phyloP scores from a whole-genome alignment of 92 coral and sea anemone genomes.

The Paragorgia papillata region DNA sequence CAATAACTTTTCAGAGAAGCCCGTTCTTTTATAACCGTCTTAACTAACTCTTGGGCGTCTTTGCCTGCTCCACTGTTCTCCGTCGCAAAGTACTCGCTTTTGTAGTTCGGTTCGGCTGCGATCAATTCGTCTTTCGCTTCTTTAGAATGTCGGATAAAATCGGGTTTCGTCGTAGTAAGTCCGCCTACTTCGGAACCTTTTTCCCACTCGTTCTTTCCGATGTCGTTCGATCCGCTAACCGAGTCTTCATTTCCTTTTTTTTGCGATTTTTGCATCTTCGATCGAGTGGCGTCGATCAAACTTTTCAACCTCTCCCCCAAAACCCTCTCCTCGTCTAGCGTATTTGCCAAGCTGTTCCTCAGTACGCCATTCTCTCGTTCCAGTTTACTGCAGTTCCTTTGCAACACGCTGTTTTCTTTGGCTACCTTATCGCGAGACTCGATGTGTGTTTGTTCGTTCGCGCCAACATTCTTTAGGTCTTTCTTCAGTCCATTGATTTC shows the following conservation, averaged over 20 bases:
- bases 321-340: slow-evolving; percentile 21
- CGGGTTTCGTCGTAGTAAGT: slow-evolving; percentile 34
- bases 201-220: not conserved
- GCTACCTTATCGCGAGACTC: slow-evolving; percentile 18
- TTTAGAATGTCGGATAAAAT: slow-evolving; percentile 36
- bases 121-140: slow-evolving; percentile 32
- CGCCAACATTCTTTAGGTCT: not conserved
- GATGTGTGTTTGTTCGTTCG: not conserved
- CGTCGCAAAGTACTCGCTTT: slow-evolving; percentile 10
- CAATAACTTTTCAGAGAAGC: slow-evolving; percentile 3
- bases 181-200: not conserved
- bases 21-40: slow-evolving; percentile 1
- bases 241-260: not conserved
- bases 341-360: slow-evolving; percentile 45
- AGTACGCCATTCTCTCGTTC: slow-evolving; percentile 68
- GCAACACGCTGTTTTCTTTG: slow-evolving; percentile 6
- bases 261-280: not conserved
- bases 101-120: slow-evolving; percentile 17
- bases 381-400: slow-evolving; percentile 49
- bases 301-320: slow-evolving; percentile 16
- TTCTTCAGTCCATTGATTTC: slow-evolving; percentile 4
- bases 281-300: not conserved
- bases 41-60: slow-evolving; percentile 15
- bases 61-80: slow-evolving; percentile 16
- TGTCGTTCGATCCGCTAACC: not conserved